Conservation (phyloP, 2,888 invertebrate genomes). For the Luperina testacea region DNA sequence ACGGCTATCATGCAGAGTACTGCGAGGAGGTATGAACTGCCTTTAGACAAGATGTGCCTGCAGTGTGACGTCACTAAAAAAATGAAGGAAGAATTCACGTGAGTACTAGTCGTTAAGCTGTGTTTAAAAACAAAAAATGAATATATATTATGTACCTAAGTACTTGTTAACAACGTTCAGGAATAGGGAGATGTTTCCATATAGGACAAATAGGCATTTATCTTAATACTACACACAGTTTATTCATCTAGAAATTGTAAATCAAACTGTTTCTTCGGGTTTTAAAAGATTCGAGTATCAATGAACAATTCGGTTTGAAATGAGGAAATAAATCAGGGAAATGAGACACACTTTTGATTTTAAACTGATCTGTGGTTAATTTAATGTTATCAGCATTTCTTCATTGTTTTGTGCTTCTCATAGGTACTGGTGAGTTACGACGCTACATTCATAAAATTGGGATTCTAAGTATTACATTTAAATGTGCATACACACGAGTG, state of each 20-base stretch:
- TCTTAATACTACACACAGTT: background rate
- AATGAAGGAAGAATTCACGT: slow-evolving; percentile 98
- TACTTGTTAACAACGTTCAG: background rate
- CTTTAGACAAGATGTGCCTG: slow-evolving; percentile 98
- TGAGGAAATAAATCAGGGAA: background rate
- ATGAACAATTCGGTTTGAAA: background rate
- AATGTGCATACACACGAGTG: background rate
- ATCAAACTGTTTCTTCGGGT: background rate
- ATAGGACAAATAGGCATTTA: background rate
- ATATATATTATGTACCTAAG: too few species aligned
- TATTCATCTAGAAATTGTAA: background rate
- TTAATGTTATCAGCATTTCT: slow-evolving; percentile 20
- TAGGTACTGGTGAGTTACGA: slow-evolving; percentile 69
- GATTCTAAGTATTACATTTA: slow-evolving; percentile 54
- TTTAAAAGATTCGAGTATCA: background rate
- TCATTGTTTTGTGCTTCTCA: slow-evolving; percentile 63
- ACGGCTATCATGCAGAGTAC: slow-evolving; percentile 99
- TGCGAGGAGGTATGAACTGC: slow-evolving; percentile 96
- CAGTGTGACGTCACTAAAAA: slow-evolving; percentile 99
- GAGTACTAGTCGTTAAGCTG: slow-evolving; percentile 66
- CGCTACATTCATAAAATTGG: slow-evolving; percentile 48
- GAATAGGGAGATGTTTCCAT: background rate
- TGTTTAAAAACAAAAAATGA: background rate
- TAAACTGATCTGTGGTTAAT: background rate
- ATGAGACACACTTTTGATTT: background rate